phyloP scores from a whole-genome alignment of 1,140 invertebrate genomes.

The Tetragonula clypearis region DNA sequence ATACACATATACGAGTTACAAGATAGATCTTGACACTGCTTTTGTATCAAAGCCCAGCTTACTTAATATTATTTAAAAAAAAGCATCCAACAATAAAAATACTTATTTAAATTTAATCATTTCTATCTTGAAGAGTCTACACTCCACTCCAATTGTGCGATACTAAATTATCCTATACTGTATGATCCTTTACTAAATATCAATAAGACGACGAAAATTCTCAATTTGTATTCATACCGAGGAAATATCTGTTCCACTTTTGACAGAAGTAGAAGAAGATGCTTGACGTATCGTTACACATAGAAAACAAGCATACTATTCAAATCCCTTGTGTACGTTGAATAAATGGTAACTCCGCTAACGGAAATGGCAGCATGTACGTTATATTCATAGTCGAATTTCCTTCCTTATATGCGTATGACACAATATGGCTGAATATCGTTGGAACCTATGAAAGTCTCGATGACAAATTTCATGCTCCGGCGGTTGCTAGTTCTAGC shows the following conservation, averaged over 20 bases:
- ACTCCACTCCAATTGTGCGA: too few relatives aligned
- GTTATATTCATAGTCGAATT: constrained; percentile 41
- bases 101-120: too few relatives aligned
- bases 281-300: background rate
- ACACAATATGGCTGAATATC: constrained; percentile 48
- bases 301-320: background rate
- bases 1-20: too few relatives aligned
- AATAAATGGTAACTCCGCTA: constrained; percentile 7
- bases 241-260: background rate
- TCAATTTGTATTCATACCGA: background rate
- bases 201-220: background rate
- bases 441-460: constrained; percentile 59
- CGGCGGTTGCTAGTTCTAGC: constrained; percentile 55
- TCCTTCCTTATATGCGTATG: constrained; percentile 36
- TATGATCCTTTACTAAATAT: background rate
- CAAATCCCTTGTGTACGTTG: background rate
- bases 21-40: too few relatives aligned
- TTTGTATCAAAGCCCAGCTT: too few relatives aligned
- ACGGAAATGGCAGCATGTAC: constrained; percentile 4
- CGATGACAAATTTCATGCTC: constrained; percentile 69
- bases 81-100: too few relatives aligned
- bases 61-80: too few relatives aligned
- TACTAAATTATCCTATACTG: too few relatives aligned
- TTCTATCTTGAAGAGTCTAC: too few relatives aligned
- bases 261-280: too few relatives aligned